Evolutionary conservation across 1,140 invertebrate genomes (phyloP).

Genomic region (Palaemon carinicauda): DNA sequence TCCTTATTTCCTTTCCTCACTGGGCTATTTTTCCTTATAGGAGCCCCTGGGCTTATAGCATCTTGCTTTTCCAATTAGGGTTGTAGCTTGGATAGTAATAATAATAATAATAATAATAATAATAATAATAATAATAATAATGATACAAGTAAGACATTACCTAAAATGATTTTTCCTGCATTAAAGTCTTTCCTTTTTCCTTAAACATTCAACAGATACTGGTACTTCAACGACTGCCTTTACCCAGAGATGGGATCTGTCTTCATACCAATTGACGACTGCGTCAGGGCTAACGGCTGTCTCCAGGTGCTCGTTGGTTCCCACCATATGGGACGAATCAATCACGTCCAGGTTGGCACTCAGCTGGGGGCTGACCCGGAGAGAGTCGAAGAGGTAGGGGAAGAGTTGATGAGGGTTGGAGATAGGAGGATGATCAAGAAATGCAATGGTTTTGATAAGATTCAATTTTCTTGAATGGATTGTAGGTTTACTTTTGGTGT

Average conservation of each 20-base stretch:
- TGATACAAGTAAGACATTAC: no score
- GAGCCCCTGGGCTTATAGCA: no score
- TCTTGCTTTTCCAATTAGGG: no score
- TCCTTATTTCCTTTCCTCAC: no score
- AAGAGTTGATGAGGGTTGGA: background rate
- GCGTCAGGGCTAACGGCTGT: slow-evolving; percentile 43
- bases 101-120: no score
- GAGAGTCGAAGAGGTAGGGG: slow-evolving; percentile 30
- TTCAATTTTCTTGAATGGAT: background rate
- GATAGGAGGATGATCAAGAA: no score
- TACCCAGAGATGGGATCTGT: slow-evolving; percentile 46
- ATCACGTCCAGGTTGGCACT: slow-evolving; percentile 25
- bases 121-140: no score
- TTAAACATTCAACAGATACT: slow-evolving; percentile 18
- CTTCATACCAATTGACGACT: slow-evolving; percentile 55
- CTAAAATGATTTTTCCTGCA: background rate
- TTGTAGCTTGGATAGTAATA: no score
- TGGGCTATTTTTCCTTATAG: no score
- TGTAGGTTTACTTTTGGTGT: no score
- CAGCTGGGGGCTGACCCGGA: slow-evolving; percentile 45
- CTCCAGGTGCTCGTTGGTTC: slow-evolving; percentile 44
- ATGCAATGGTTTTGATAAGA: no score
- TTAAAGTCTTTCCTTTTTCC: background rate
- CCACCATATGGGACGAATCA: slow-evolving; percentile 40
- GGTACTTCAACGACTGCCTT: slow-evolving; percentile 52